Evolutionary conservation across 2,888 invertebrate species (phyloP).

Genomic region (Epirrhoe tristata): DNA sequence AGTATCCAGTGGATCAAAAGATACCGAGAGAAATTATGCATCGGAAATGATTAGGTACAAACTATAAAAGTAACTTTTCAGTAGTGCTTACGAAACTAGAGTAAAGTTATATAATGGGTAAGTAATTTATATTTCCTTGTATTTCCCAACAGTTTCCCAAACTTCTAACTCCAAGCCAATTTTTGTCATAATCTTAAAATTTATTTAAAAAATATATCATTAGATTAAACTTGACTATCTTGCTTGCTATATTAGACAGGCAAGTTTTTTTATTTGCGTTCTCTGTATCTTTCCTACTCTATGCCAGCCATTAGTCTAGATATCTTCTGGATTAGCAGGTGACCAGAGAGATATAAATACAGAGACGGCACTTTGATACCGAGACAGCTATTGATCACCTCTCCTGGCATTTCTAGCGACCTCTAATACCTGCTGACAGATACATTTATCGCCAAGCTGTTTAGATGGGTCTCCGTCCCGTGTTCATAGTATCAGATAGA

Average conservation of each 20-base stretch:
- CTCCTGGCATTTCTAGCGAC: slow-evolving; percentile 26
- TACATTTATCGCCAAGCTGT: slow-evolving; percentile 5
- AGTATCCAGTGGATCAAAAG: background rate
- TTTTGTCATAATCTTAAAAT: too few species aligned
- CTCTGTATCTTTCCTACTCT: background rate
- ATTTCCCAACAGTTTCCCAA: too few species aligned
- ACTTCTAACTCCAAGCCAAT: too few species aligned
- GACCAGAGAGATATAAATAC: slow-evolving; percentile 27
- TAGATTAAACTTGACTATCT: too few species aligned
- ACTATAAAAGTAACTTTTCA: too few species aligned
- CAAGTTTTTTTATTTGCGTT: background rate
- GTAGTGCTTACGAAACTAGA: too few species aligned
- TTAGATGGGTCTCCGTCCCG: background rate
- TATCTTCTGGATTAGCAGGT: slow-evolving; percentile 32
- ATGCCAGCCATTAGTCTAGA: slow-evolving; percentile 25
- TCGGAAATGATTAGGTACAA: background rate
- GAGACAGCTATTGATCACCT: slow-evolving; percentile 32
- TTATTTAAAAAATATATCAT: too few species aligned
- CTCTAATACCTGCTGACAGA: slow-evolving; percentile 33
- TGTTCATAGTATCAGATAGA: too few species aligned
- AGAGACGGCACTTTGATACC: slow-evolving; percentile 28
- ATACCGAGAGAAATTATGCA: background rate
- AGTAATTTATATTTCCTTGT: too few species aligned
- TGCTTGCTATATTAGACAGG: too few species aligned
- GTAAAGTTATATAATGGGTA: too few species aligned